Evolutionary conservation across 2,113 vertebrate species (phyloP), one percentile per base, ranked within the genome.

Genomic region (Dendropsophus ebraccatus): DNA sequence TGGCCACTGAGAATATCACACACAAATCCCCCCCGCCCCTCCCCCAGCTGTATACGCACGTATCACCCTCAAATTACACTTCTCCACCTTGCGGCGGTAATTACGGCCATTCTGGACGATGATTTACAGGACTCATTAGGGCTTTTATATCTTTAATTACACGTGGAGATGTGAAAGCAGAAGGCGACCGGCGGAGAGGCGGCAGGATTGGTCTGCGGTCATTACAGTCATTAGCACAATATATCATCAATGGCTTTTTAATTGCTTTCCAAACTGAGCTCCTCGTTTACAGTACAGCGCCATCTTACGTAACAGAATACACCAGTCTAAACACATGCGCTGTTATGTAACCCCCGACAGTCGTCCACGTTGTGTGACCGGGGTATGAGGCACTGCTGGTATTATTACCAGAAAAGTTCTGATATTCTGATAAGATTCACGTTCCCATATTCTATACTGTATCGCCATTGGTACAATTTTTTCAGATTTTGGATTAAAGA

Each of bases 251-350:
- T 52, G 58, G 32, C n/a, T 47, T 75, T 37, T 65, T 65, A 67
- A 85, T 85, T 50, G 58, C 58, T 35, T 45, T n/a, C 12, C 52
- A 84, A 45, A 37, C 37, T 45, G 37, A 84, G 74, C 52, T 28
- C 35, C 17, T 21, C 14, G 11, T 54, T 47, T 56, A n/a, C 9
- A 19, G 23, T 23, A 62, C 4, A 13, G 65, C 8, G 21, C 32
- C 11, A 11, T n/a, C 49, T 65, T 76, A 50, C 19, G 32, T 76
- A 84, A 84, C 8, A 23, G 70, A 23, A 69, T 5, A 21, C 62
- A n/a, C 35, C 4, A 10, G 16, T 17, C 30, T 35, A 37, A 69
- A 21, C 30, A 21, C 30, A 69, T 69, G 32, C 65, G 65, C 30
- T 16, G 32, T 69, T 69, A 35, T 69, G 65, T 35, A 69, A 69